Conservation (phyloP, 2,113 vertebrate genomes). For the Spheniscus mendiculus region DNA sequence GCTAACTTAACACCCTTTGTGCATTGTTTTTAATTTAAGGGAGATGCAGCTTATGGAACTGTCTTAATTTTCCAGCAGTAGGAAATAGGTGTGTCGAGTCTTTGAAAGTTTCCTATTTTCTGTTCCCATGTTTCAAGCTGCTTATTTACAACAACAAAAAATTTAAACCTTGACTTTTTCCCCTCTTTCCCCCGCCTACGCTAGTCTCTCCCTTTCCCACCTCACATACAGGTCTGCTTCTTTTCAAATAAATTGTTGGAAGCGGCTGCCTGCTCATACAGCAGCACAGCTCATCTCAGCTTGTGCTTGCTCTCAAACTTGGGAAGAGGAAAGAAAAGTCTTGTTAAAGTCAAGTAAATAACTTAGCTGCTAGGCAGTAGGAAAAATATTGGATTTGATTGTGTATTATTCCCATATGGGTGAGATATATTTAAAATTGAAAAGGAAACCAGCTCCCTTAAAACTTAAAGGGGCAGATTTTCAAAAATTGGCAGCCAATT, state of each 20-base stretch:
- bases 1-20: constrained; percentile 8
- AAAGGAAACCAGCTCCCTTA: constrained; percentile 55
- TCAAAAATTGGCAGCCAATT: constrained; percentile 55
- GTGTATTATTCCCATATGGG: constrained; percentile 60
- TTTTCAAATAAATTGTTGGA: constrained; percentile 54
- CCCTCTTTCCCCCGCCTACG: not conserved
- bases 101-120: constrained; percentile 30
- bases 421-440: constrained; percentile 58
- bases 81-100: constrained; percentile 20
- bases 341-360: constrained; percentile 68
- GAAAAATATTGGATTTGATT: constrained; percentile 65
- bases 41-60: not conserved
- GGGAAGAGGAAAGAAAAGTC: constrained; percentile 46
- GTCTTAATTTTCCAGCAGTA: constrained; percentile 30
- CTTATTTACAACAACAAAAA: constrained; percentile 32
- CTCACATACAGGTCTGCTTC: constrained; percentile 43
- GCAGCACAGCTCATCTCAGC: constrained; percentile 30
- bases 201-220: not conserved
- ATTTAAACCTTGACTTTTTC: constrained; percentile 27
- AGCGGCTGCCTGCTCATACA: not conserved
- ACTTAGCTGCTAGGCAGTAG: constrained; percentile 55
- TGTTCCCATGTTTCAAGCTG: constrained; percentile 15
- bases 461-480: constrained; percentile 51
- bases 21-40: constrained; percentile 16
- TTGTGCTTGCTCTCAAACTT: constrained; percentile 15